These are phyloP conservation scores for Meriones unguiculatus DNA, from an alignment of 2,113 vertebrate species.

Conservation along the genomic window DNA sequence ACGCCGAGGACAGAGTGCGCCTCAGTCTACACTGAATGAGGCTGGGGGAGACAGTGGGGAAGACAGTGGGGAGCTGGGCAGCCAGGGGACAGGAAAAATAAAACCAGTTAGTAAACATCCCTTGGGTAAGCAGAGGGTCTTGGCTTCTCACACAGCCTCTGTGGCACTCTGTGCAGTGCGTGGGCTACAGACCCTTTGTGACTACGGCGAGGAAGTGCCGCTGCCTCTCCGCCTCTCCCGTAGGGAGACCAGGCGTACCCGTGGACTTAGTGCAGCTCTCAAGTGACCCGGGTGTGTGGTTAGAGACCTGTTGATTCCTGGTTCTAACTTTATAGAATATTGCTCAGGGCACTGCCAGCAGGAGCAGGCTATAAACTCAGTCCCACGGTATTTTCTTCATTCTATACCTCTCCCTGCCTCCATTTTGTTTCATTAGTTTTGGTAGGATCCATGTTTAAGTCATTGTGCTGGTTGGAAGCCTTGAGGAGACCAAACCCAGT, in stretches of 20 bases:
- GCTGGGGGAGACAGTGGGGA: not conserved
- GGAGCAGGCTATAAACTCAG: constrained; percentile 65
- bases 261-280: constrained; percentile 66
- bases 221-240: not conserved
- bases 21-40: not conserved
- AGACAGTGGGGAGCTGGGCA: not conserved
- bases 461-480: not conserved
- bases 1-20: not conserved
- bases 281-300: constrained; percentile 42
- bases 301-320: constrained; percentile 61
- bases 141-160: not conserved
- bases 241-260: constrained; percentile 33
- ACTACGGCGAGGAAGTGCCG: not conserved
- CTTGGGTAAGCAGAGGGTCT: constrained; percentile 30
- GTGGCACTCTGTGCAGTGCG: not conserved
- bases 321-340: constrained; percentile 60
- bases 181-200: not conserved
- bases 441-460: constrained; percentile 49
- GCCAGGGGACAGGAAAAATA: not conserved
- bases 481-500: not conserved
- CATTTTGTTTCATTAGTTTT: constrained; percentile 41
- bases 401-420: constrained; percentile 44
- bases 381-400: constrained; percentile 69
- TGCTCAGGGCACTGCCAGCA: constrained; percentile 26
- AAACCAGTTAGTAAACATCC: not conserved